A percentile compares a stretch with the other conserved stretches of the same genome.
Evolutionary conservation across 2,113 vertebrate genomes (phyloP).

Genomic region (Paracanthobrama guichenoti): DNA sequence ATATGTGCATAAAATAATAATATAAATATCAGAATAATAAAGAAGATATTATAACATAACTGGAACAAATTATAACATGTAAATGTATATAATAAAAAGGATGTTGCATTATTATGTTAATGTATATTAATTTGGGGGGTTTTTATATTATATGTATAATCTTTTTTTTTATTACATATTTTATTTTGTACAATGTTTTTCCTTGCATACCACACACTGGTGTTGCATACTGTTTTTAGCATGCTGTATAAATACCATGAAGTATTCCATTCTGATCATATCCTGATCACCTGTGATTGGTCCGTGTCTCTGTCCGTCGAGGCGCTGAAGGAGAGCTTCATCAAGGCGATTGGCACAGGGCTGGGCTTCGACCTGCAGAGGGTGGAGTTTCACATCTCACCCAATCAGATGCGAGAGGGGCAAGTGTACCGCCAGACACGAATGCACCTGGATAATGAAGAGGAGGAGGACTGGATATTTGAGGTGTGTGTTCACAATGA

Average conservation of each 20-base stretch:
- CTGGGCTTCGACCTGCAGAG: conserved; percentile 91
- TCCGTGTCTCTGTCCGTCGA: conserved; percentile 61
- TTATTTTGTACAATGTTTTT: neutral
- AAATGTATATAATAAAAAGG: too few relatives aligned
- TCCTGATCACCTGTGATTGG: conserved; percentile 9
- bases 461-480: conserved; percentile 73
- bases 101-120: too few relatives aligned
- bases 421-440: conserved; percentile 80
- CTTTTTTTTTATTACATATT: too few relatives aligned
- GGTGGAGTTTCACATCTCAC: conserved; percentile 85
- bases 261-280: neutral
- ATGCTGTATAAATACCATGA: neutral
- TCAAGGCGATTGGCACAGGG: conserved; percentile 93
- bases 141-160: too few relatives aligned
- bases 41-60: too few relatives aligned
- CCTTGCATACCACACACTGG: neutral
- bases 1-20: too few relatives aligned
- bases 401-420: conserved; percentile 77
- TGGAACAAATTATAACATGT: too few relatives aligned
- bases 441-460: conserved; percentile 86
- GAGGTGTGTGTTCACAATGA: conserved; percentile 65
- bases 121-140: too few relatives aligned
- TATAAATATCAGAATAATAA: too few relatives aligned
- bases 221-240: neutral
- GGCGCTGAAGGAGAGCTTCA: conserved; percentile 96